phyloP scores from a whole-genome alignment of 2,888 invertebrate genomes.

The Lithophane ornitopus region DNA sequence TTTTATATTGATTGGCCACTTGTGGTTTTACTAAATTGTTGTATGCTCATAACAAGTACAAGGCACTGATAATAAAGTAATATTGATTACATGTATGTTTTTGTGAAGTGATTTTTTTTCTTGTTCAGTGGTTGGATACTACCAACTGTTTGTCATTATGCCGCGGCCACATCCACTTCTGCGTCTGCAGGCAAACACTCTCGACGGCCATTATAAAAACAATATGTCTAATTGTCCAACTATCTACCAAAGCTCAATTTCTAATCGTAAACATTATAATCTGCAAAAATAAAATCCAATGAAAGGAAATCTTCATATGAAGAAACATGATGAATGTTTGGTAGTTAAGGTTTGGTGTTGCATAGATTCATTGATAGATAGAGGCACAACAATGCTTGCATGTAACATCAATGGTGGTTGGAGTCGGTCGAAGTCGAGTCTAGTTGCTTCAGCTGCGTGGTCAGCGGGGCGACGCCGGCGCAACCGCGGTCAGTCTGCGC shows the following conservation, averaged over 20 bases:
- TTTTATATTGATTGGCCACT: conserved; percentile 16
- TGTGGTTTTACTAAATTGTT: background rate
- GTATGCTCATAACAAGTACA: background rate
- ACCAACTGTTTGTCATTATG: background rate
- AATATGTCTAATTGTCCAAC: background rate
- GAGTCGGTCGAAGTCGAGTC: conserved; percentile 73
- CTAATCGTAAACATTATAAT: background rate
- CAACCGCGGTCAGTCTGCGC: conserved; percentile 78
- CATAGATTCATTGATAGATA: conserved; percentile 84
- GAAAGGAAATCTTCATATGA: conserved; percentile 69
- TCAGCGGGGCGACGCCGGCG: conserved; percentile 81
- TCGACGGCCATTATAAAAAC: background rate
- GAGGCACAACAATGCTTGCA: conserved; percentile 84
- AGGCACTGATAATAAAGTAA: background rate
- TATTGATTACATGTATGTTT: background rate
- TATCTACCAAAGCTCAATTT: conserved; percentile 16
- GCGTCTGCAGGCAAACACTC: background rate
- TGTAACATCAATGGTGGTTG: conserved; percentile 81
- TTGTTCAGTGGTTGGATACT: background rate
- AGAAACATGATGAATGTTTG: conserved; percentile 62
- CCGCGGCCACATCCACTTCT: background rate
- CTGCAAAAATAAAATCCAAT: conserved; percentile 18
- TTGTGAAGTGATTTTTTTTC: conserved; percentile 4
- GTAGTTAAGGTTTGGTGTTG: conserved; percentile 67
- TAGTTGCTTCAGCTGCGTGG: conserved; percentile 80